Evolutionary conservation across 2,797 vertebrate species (phyloP), one percentile per base, ranked within the genome.

Genomic region (Masticophis lateralis): DNA sequence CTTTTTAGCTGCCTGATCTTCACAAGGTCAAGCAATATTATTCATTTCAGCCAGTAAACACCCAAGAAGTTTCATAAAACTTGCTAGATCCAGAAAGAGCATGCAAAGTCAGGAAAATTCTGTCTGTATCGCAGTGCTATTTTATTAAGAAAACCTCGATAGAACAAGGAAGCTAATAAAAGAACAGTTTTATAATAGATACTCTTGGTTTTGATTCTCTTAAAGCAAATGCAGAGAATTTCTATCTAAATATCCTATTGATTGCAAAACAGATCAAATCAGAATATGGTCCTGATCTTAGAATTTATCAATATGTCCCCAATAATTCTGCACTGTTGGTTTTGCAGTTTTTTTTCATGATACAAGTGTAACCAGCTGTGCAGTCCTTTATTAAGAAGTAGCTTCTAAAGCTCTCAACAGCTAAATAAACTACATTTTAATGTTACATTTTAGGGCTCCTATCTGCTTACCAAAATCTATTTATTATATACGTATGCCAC

Each of bases 101-200:
- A 96, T 93, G 96, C 91, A 83, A 91, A 92, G 96, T 95, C 97
- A 97, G 96, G 97, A 96, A 94, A 94, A 97, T 94, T 95, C 97
- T 97, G 97, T 96, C 97, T 97, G 94, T 89, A 12, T 60, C 94
- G 96, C 87, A 94, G 9, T 92, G 20, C 69, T 55, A 90, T 94
- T 92, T 96, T 94, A 94, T 94, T 93, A 92, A 86, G 91, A 96
- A 97, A 96, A 92, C 63, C 88, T 93, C 96, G 89, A 96, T 88
- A 92, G 96, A 97, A 97, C 95, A 97, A 0, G n/a, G 95, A 96
- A 96, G 87, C 91, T 94, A 92, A 93, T 93, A 63, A 56, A 66
- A 28, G 88, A 87, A 94, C 91, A 93, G 89, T 51, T 87, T 94
- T 97, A 95, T 86, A 20, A 57, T 5, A 57, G 27, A 57, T 12